Conservation (phyloP, 2,797 vertebrate species). For the Pangasius krempfi region DNA sequence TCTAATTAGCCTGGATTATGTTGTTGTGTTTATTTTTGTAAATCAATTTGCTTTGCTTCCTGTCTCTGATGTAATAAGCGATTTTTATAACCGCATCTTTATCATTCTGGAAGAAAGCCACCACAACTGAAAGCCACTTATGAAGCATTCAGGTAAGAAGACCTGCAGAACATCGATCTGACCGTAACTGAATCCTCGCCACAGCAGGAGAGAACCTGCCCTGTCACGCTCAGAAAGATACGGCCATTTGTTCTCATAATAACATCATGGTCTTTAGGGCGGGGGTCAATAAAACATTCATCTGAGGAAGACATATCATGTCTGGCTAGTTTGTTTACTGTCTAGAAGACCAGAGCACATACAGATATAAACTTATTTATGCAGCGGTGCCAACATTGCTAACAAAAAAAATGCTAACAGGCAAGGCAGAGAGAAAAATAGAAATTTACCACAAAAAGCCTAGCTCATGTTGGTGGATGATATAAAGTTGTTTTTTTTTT, state of each 20-base stretch:
- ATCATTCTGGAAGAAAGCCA: background rate
- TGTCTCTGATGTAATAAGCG: background rate
- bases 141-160: background rate
- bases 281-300: slow-evolving; percentile 32
- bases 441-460: background rate
- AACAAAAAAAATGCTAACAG: background rate
- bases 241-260: slow-evolving; percentile 30
- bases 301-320: slow-evolving; percentile 19
- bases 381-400: background rate
- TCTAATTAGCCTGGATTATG: background rate
- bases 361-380: background rate
- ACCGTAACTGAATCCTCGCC: background rate
- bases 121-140: background rate
- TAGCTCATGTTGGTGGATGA: background rate
- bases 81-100: background rate
- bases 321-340: slow-evolving; percentile 4
- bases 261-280: slow-evolving; percentile 16
- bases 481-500: background rate
- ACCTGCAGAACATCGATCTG: background rate
- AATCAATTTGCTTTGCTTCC: background rate
- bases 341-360: background rate
- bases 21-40: background rate
- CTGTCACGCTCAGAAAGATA: slow-evolving; percentile 8
- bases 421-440: background rate
- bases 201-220: background rate